phyloP scores from a whole-genome alignment of 2,113 vertebrate genomes.

The Microtus ochrogaster region DNA sequence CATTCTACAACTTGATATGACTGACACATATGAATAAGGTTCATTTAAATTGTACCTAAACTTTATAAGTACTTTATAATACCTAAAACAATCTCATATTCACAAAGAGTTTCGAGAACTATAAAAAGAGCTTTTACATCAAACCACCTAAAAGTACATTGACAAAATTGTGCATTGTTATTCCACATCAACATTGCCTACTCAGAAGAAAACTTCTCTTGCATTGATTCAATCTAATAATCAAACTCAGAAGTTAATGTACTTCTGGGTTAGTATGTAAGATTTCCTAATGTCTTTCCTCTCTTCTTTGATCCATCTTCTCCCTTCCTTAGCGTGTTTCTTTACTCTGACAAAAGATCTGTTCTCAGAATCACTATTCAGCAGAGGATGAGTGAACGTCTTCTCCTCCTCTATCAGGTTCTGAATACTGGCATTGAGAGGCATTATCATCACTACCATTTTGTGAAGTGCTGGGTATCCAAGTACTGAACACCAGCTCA shows the following conservation, averaged over 20 bases:
- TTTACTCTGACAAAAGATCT: not conserved
- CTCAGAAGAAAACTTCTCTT: not conserved
- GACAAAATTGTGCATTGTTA: not conserved
- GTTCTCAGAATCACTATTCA: not conserved
- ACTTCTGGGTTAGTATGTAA: not conserved
- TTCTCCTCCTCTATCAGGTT: not conserved
- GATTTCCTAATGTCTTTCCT: not conserved
- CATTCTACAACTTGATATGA: not conserved
- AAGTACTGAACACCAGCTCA: not conserved
- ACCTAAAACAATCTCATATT: not conserved
- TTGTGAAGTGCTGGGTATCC: not conserved
- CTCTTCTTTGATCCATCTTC: not conserved
- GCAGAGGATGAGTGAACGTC: not conserved
- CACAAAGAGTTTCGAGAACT: not conserved
- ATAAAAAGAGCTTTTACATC: not conserved
- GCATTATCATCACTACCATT: too few species aligned
- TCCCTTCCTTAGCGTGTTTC: not conserved
- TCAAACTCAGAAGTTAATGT: not conserved
- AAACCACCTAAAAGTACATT: not conserved
- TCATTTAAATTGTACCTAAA: not conserved
- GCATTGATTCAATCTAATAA: not conserved
- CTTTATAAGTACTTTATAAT: not conserved
- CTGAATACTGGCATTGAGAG: not conserved
- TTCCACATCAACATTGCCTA: not conserved
- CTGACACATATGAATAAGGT: not conserved